Conservation (phyloP, 2,113 vertebrate genomes). For the Nannospalax galili region DNA sequence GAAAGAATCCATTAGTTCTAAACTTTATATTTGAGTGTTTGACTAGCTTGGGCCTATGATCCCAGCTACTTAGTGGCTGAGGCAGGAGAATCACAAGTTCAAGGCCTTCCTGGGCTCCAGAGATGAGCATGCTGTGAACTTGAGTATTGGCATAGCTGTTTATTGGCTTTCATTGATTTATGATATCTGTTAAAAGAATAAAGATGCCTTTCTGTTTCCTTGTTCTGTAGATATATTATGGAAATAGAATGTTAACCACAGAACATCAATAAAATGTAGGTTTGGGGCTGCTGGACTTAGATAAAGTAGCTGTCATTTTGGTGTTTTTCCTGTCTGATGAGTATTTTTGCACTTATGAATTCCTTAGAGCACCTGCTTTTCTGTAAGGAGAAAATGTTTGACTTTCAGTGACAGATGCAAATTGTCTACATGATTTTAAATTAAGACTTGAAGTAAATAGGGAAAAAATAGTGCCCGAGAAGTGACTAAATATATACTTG, state of each 20-base stretch:
- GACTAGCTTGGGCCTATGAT: background rate
- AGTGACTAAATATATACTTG: slow-evolving; percentile 51
- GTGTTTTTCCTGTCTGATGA: slow-evolving; percentile 68
- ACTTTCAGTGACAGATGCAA: slow-evolving; percentile 82
- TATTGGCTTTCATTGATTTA: slow-evolving; percentile 11
- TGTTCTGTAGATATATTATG: background rate
- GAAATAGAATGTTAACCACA: slow-evolving; percentile 41
- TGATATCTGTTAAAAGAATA: slow-evolving; percentile 24
- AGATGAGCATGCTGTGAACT: background rate
- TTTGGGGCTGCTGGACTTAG: slow-evolving; percentile 61
- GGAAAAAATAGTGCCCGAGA: slow-evolving; percentile 64
- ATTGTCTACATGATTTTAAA: slow-evolving; percentile 82
- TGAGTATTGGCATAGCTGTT: slow-evolving; percentile 16
- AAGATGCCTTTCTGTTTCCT: slow-evolving; percentile 26
- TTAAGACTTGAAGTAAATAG: slow-evolving; percentile 74
- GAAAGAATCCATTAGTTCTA: slow-evolving; percentile 26
- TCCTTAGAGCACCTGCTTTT: slow-evolving; percentile 84
- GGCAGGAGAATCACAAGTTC: background rate
- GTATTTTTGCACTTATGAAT: slow-evolving; percentile 78
- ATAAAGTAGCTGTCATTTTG: slow-evolving; percentile 75
- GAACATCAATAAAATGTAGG: slow-evolving; percentile 49
- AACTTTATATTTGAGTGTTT: slow-evolving; percentile 12
- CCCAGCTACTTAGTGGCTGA: background rate
- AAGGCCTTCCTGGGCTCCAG: background rate
- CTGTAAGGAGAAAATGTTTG: slow-evolving; percentile 85